A percentile compares a stretch with the other conserved stretches of the same genome.
phyloP scores from a whole-genome alignment of 2,113 vertebrate species.

The Collichthys lucidus region DNA sequence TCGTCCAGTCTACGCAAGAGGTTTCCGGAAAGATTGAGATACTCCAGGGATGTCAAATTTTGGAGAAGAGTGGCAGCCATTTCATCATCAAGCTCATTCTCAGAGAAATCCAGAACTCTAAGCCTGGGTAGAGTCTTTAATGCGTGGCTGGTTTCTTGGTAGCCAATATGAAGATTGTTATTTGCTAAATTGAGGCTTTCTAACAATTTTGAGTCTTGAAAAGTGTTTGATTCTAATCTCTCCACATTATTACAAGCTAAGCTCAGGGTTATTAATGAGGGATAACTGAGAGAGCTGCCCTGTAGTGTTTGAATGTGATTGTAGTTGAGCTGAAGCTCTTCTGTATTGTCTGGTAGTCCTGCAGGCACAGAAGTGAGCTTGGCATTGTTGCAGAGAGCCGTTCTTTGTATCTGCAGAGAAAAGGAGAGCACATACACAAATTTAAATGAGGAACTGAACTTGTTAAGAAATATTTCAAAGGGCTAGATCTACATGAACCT shows the following conservation, averaged over 20 bases:
- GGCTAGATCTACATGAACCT: background rate
- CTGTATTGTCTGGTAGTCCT: slow-evolving; percentile 70
- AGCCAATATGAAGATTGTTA: slow-evolving; percentile 85
- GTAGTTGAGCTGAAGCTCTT: slow-evolving; percentile 88
- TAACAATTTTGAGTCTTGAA: slow-evolving; percentile 81
- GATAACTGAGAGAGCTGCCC: slow-evolving; percentile 81
- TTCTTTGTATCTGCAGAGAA: slow-evolving; percentile 83
- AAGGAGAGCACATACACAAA: background rate
- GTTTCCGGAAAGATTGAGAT: slow-evolving; percentile 90
- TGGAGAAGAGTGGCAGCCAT: slow-evolving; percentile 85
- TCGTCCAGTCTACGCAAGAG: slow-evolving; percentile 89
- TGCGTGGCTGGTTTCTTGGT: slow-evolving; percentile 82
- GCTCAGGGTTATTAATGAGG: slow-evolving; percentile 85
- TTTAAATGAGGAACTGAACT: background rate
- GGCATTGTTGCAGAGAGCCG: slow-evolving; percentile 81
- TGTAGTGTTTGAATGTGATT: slow-evolving; percentile 87
- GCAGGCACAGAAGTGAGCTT: slow-evolving; percentile 82
- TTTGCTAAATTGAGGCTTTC: slow-evolving; percentile 85
- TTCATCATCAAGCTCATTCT: slow-evolving; percentile 89
- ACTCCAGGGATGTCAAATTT: slow-evolving; percentile 89
- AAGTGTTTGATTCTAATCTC: slow-evolving; percentile 76
- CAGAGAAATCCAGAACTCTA: slow-evolving; percentile 87
- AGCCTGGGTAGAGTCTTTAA: slow-evolving; percentile 82
- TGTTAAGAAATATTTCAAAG: background rate
- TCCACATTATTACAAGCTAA: slow-evolving; percentile 85